A percentile compares a stretch with the other conserved stretches of the same genome.
Evolutionary conservation across 2,888 invertebrate species (phyloP).

Genomic region (Melitaea athalia): DNA sequence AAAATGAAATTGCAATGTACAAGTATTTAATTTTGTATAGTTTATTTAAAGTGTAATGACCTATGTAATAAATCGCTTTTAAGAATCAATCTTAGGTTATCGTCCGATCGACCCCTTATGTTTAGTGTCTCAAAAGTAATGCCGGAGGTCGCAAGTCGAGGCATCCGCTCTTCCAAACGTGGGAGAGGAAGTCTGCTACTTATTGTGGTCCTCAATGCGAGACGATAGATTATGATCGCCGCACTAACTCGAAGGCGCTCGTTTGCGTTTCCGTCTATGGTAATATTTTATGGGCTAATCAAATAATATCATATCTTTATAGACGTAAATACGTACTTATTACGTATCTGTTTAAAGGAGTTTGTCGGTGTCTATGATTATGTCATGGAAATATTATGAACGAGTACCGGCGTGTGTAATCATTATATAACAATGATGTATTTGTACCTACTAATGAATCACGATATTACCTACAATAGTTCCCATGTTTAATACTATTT

Average conservation of each 20-base stretch:
- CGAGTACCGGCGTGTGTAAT: conserved; percentile 5
- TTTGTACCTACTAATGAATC: conserved; percentile 10
- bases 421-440: conserved; percentile 15
- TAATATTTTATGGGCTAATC: conserved; percentile 40
- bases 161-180: conserved; percentile 76
- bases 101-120: conserved; percentile 1
- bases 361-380: conserved; percentile 7
- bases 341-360: conserved; percentile 2
- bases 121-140: conserved; percentile 43
- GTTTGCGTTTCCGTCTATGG: conserved; percentile 47
- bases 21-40: not conserved
- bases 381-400: conserved; percentile 16
- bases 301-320: conserved; percentile 16
- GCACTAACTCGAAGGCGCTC: conserved; percentile 50
- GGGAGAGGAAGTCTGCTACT: conserved; percentile 78
- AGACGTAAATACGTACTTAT: conserved; percentile 14
- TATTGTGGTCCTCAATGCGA: conserved; percentile 80
- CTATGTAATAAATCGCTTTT: not conserved
- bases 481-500: conserved; percentile 8
- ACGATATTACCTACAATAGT: conserved; percentile 16
- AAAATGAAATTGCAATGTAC: not conserved
- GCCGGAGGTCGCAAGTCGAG: conserved; percentile 71
- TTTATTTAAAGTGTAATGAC: not conserved
- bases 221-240: conserved; percentile 65
- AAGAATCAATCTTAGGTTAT: not conserved